Conservation (phyloP, 2,113 vertebrate species). For the Rhinopithecus roxellana region DNA sequence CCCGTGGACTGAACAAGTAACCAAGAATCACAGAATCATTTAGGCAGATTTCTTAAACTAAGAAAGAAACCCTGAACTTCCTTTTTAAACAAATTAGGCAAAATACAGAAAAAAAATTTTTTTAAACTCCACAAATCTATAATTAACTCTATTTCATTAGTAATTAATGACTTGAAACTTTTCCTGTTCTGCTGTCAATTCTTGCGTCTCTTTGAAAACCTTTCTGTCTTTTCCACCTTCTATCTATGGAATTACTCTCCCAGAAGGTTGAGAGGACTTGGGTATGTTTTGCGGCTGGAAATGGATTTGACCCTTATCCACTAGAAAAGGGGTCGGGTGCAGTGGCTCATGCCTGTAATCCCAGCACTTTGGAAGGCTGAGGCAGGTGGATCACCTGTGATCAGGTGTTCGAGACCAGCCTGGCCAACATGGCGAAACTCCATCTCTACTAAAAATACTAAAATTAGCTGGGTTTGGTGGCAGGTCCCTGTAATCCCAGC, state of each 20-base stretch:
- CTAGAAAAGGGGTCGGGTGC: not conserved
- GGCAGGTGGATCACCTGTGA: too few relatives aligned
- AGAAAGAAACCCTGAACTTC: slow-evolving; percentile 35
- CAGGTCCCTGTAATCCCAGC: too few relatives aligned
- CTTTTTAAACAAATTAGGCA: slow-evolving; percentile 11
- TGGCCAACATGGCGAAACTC: too few relatives aligned
- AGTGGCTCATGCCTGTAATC: too few relatives aligned
- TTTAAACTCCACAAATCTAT: not conserved
- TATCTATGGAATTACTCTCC: not conserved
- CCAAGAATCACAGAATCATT: slow-evolving; percentile 37
- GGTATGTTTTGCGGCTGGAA: slow-evolving; percentile 57
- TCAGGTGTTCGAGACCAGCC: too few relatives aligned
- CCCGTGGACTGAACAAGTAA: not conserved
- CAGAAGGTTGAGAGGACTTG: not conserved
- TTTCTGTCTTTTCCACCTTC: rapidly evolving
- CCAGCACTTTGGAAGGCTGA: too few relatives aligned
- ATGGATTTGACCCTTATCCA: not conserved
- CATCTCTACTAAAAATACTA: too few relatives aligned
- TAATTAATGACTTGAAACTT: not conserved
- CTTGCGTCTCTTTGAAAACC: not conserved
- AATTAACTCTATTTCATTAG: slow-evolving; percentile 33
- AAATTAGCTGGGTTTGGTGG: too few relatives aligned
- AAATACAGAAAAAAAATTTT: not conserved
- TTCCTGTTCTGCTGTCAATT: not conserved
- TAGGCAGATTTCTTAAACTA: slow-evolving; percentile 35